phyloP scores from a whole-genome alignment of 1,140 invertebrate genomes.

The Bombus sibiricus region DNA sequence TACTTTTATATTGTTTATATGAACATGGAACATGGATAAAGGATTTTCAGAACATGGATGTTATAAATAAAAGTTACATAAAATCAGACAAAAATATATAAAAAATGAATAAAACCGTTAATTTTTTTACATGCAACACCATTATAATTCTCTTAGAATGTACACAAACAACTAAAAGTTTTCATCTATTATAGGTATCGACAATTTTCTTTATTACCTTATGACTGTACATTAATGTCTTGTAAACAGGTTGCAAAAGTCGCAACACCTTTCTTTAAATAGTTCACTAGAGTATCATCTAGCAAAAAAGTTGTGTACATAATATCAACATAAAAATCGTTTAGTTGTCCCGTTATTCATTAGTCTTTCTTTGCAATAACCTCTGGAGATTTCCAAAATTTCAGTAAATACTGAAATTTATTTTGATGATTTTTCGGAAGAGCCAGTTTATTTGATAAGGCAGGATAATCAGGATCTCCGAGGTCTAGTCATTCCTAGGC shows the following conservation, averaged over 20 bases:
- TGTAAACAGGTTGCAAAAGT: slow-evolving; percentile 77
- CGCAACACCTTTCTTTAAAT: slow-evolving; percentile 64
- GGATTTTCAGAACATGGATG: neutral
- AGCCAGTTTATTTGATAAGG: slow-evolving; percentile 77
- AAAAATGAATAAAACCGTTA: slow-evolving; percentile 55
- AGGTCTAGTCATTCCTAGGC: slow-evolving; percentile 86
- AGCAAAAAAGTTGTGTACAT: slow-evolving; percentile 76
- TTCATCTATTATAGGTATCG: slow-evolving; percentile 73
- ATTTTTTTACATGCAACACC: slow-evolving; percentile 77
- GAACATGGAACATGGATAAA: neutral
- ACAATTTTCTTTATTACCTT: slow-evolving; percentile 79
- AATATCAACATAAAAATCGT: slow-evolving; percentile 75
- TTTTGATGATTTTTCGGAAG: slow-evolving; percentile 80
- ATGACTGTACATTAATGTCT: slow-evolving; percentile 77
- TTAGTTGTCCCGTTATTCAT: slow-evolving; percentile 55
- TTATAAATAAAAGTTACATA: neutral
- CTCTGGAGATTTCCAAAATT: slow-evolving; percentile 79
- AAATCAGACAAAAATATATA: slow-evolving; percentile 35
- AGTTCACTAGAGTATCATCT: slow-evolving; percentile 66
- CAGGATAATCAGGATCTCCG: slow-evolving; percentile 74
- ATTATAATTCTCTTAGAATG: slow-evolving; percentile 80
- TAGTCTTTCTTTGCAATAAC: slow-evolving; percentile 75
- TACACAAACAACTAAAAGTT: slow-evolving; percentile 75
- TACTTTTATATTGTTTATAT: neutral
- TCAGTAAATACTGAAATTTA: slow-evolving; percentile 78